Percentiles rank a stretch among this genome's conserved stretches.
These are phyloP conservation scores for Anser cygnoides DNA, from an alignment of 2,113 vertebrate species.

Conservation along the genomic window DNA sequence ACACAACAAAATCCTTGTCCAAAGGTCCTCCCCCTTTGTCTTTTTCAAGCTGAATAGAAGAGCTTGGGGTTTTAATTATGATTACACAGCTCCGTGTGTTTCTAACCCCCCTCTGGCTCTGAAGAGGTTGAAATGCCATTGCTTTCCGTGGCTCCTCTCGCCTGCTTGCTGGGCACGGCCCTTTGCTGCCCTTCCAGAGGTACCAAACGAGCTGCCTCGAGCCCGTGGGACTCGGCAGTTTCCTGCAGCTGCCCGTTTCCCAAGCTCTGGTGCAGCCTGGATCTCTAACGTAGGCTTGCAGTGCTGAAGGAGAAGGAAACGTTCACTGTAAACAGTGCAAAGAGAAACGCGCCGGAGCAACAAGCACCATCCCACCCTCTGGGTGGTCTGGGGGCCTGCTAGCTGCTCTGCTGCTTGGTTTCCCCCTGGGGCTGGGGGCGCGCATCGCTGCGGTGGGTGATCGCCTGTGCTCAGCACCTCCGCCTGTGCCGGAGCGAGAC, in stretches of 20 bases:
- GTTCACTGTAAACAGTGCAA: not conserved
- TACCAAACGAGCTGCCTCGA: not conserved
- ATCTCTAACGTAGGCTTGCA: not conserved
- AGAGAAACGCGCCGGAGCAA: not conserved
- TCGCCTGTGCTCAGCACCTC: accelerated
- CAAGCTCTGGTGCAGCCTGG: not conserved
- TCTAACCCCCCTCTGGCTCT: slow-evolving; percentile 1
- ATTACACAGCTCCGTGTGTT: not conserved
- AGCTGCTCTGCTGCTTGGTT: not conserved
- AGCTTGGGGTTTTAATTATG: not conserved
- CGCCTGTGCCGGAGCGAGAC: not conserved
- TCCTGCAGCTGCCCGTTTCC: not conserved
- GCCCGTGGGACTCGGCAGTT: not conserved
- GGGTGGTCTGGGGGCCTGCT: not conserved
- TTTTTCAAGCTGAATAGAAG: not conserved
- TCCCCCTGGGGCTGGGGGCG: not conserved
- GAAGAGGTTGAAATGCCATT: not conserved
- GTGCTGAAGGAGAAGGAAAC: not conserved
- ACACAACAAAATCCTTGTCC: not conserved
- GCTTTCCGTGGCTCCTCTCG: not conserved
- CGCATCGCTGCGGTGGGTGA: accelerated
- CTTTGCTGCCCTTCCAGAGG: slow-evolving; percentile 8
- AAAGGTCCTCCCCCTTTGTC: not conserved
- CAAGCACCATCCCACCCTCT: not conserved
- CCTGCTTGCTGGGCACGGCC: not conserved